phyloP scores from a whole-genome alignment of 2,888 invertebrate genomes.

The Ophion ventricosus region DNA sequence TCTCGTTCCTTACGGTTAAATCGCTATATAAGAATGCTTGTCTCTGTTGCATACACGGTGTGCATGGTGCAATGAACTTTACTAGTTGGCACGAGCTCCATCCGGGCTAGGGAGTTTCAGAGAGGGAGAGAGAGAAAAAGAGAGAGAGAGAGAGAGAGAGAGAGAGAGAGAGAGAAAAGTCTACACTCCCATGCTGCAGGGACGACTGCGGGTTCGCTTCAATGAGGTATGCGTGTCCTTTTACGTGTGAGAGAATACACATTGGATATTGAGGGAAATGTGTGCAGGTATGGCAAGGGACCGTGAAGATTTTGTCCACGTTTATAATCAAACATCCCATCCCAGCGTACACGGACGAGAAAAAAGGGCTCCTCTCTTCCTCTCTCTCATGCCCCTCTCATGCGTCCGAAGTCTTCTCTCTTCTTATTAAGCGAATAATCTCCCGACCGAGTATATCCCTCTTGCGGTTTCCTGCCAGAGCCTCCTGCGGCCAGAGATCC shows the following conservation, averaged over 20 bases:
- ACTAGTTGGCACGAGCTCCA: constrained; percentile 68
- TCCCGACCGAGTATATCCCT: constrained; percentile 5
- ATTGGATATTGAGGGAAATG: constrained; percentile 8
- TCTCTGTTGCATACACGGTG: constrained; percentile 43
- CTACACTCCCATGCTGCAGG: constrained; percentile 56
- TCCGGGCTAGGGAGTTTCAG: constrained; percentile 24
- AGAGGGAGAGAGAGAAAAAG: constrained; percentile 26
- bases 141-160: constrained; percentile 17
- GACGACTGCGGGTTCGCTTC: constrained; percentile 29
- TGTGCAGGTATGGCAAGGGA: constrained; percentile 33
- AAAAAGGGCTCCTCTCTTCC: constrained; percentile 12
- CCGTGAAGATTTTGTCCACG: constrained; percentile 51
- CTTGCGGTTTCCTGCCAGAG: constrained; percentile 53
- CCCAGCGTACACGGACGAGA: constrained; percentile 2
- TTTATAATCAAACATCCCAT: constrained; percentile 43
- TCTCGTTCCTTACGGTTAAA: constrained; percentile 34
- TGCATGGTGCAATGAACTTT: constrained; percentile 71
- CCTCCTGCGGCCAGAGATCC: constrained; percentile 36
- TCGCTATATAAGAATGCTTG: constrained; percentile 45
- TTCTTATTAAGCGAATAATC: constrained; percentile 28
- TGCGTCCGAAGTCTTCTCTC: constrained; percentile 28
- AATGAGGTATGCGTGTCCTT: constrained; percentile 37
- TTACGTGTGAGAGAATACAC: constrained; percentile 17
- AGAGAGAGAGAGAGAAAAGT: constrained; percentile 18
- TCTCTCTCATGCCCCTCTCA: background rate